These are phyloP conservation scores for Plotosus lineatus DNA, from an alignment of 2,113 vertebrate species.

Conservation along the genomic window DNA sequence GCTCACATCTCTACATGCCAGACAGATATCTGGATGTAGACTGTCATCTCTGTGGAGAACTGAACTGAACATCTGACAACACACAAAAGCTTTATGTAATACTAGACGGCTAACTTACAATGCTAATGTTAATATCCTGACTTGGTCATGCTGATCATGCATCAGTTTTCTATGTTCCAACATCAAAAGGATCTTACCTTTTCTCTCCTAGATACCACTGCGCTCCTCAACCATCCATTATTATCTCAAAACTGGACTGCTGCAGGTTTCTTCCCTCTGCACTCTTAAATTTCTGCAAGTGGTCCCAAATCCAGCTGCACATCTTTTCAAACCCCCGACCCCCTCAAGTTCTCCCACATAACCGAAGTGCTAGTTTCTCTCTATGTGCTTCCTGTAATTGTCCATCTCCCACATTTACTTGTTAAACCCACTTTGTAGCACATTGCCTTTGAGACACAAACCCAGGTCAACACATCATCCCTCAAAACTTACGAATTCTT, in stretches of 20 bases:
- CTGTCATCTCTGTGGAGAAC: not conserved
- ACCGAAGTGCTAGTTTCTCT: not conserved
- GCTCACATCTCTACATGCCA: not conserved
- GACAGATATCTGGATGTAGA: not conserved
- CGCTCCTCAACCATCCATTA: not conserved
- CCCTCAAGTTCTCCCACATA: not conserved
- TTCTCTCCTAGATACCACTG: not conserved
- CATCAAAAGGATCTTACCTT: not conserved
- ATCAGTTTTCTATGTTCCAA: not conserved
- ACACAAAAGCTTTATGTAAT: not conserved
- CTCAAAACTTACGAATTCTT: not conserved
- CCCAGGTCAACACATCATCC: not conserved
- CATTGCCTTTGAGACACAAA: not conserved
- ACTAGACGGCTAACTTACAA: not conserved
- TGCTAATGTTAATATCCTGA: not conserved
- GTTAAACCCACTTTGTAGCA: not conserved
- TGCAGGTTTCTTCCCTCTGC: not conserved
- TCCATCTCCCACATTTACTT: not conserved
- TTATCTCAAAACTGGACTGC: not conserved
- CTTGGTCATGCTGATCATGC: not conserved
- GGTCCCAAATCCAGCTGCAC: not conserved
- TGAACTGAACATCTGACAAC: not conserved
- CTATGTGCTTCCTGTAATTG: not conserved
- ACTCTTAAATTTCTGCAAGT: not conserved
- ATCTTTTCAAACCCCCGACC: not conserved